Evolutionary conservation across 2,888 invertebrate species (phyloP), one percentile per base, ranked within the genome.

Genomic region (Phania funesta): DNA sequence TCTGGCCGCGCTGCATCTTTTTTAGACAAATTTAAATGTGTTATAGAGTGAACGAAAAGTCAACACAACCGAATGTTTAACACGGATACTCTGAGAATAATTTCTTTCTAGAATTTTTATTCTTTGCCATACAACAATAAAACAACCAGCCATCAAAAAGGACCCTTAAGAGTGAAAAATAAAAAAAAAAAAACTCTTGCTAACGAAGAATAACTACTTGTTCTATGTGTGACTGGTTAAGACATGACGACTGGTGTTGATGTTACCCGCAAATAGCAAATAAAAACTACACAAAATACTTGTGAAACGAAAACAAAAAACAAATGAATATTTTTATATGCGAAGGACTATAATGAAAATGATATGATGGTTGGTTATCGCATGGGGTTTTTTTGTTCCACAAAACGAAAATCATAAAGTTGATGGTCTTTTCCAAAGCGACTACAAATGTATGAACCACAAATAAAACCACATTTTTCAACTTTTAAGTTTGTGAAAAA

Each of bases 231-330:
- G 74, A 65, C 56, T 81, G 77, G 67, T 73, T 68, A 68, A 67
- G 73, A 73, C 81, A 82, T 50, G 73, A 74, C 56, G 38, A 64
- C 67, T 77, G 76, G 48, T 73, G 73, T 62, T 81, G 81, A 52
- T 77, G 64, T 75, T 75, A 75, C 80, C 74, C 70, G 46, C 70
- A 65, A 74, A 56, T 70, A 58, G 46, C 70, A 65, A 74, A 56
- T 70, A 58, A 70, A 50, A 80, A 56, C 3, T 11, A 8, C 22
- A 11, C 9, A 46, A 22, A 54, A 54, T 18, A 24, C 41, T 13
- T 16, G 48, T 18, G 9, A 41, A 50, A 50, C 8, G 22, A 35
- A 44, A 26, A 22, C 29, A 6, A 29, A 29, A 16, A 16, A 7
- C 1, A 60, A 6, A 48, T 48, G 29, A 35, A 65, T 65, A 50